phyloP scores from a whole-genome alignment of 2,888 invertebrate species.

The Drosophila mettleri region DNA sequence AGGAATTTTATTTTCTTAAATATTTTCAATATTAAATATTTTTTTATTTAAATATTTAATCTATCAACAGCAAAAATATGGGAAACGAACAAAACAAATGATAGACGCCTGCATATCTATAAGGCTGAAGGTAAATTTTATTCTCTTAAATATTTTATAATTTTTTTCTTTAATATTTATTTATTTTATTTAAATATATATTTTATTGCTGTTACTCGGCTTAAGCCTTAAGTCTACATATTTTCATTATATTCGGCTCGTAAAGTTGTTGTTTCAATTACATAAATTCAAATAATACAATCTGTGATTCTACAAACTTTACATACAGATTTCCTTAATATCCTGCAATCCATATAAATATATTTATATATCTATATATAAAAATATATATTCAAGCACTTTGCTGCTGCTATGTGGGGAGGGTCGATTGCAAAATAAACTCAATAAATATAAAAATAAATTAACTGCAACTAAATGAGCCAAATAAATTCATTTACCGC shows the following conservation, averaged over 20 bases:
- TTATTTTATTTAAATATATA: too few species aligned
- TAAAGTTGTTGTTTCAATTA: neutral
- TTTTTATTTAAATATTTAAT: too few species aligned
- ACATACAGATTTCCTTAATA: neutral
- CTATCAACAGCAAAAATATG: too few species aligned
- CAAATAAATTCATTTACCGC: constrained; percentile 77
- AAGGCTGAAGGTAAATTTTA: too few species aligned
- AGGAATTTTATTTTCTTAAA: too few species aligned
- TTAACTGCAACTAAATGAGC: constrained; percentile 72
- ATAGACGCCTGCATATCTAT: too few species aligned
- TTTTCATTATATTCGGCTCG: neutral
- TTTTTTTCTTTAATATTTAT: too few species aligned
- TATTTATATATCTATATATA: neutral
- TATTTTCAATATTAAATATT: too few species aligned
- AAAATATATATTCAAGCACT: neutral
- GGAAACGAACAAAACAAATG: too few species aligned
- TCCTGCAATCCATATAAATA: neutral
- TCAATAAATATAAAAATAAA: constrained; percentile 76
- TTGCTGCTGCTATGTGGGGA: neutral
- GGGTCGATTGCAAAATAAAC: constrained; percentile 54
- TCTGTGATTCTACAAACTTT: neutral
- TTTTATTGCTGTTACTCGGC: neutral
- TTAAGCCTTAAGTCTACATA: neutral
- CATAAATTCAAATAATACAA: neutral
- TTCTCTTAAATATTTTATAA: too few species aligned